Evolutionary conservation across 2,113 vertebrate species (phyloP), one percentile per base, ranked within the genome.

Genomic region (Ramphastos sulfuratus): DNA sequence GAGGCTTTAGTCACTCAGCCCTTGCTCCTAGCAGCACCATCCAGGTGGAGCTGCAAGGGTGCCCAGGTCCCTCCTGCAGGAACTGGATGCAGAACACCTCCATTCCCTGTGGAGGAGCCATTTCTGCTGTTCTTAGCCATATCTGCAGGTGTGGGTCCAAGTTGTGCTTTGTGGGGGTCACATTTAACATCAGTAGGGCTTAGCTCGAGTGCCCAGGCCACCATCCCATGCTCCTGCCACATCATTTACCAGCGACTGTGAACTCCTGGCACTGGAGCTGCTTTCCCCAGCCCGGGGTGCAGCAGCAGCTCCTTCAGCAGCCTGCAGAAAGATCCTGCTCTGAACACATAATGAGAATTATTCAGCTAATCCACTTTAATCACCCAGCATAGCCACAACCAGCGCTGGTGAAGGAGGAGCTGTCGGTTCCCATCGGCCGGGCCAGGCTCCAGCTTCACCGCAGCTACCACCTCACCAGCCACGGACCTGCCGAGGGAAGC

Each of bases 291-390:
- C 80, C 9, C 0, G 33, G n/a, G n/a, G 46, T 14, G 25, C 39
- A 7, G 88, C 89, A 25, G 69, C 74, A 25, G 70, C 90, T 95
- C 76, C 13, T 71, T 75, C 80, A 25, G 58, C 88, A 90, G 82
- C 92, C 97, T 85, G 60, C 50, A 85, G 96, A 92, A 93, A 90
- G 28, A 65, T 20, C 64, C 9, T 82, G 75, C 70, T 65, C 83
- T 52, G 90, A 92, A 94, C 90, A 95, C 19, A 82, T 89, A 83
- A 86, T 91, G 95, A 93, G 96, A 97, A 95, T 95, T 93, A 92
- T 87, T 94, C 96, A 42, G 92, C 89, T 94, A 94, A 96, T 97
- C 96, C 94, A 74, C 93, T 96, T 92, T 94, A 97, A 97, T 96
- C 95, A 96, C 83, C 89, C 83, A 42, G 82, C 42, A 72, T 58